Conservation (phyloP, 1,140 invertebrate genomes). For the Bombus fervidus region DNA sequence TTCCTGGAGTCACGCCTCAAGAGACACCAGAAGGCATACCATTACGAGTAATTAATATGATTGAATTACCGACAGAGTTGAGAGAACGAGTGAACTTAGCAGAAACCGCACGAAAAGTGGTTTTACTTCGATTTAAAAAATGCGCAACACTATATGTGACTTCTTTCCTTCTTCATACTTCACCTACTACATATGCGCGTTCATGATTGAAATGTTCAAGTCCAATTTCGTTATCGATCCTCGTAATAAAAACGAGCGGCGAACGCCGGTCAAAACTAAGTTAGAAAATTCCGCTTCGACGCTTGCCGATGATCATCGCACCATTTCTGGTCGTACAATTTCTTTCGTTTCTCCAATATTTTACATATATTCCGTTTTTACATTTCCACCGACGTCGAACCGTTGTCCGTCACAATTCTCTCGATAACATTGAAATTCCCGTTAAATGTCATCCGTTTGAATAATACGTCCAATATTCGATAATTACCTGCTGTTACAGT, state of each 20-base stretch:
- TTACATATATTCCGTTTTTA: not conserved
- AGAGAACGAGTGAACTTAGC: constrained; percentile 21
- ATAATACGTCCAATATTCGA: constrained; percentile 28
- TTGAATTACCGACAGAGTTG: constrained; percentile 15
- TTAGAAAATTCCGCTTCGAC: not conserved
- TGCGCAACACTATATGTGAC: too few relatives aligned
- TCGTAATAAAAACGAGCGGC: not conserved
- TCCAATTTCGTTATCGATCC: not conserved
- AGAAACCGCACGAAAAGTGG: constrained; percentile 22
- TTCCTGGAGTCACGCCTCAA: not conserved
- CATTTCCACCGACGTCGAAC: constrained; percentile 7
- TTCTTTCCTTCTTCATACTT: not conserved
- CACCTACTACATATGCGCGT: not conserved
- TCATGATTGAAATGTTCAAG: not conserved
- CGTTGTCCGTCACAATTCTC: not conserved
- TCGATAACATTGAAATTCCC: constrained; percentile 25
- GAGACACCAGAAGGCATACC: constrained; percentile 17
- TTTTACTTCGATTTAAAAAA: not conserved
- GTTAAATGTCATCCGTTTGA: constrained; percentile 7
- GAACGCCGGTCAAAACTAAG: too few relatives aligned
- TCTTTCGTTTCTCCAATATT: not conserved
- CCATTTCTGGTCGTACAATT: not conserved
- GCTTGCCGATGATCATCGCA: not conserved
- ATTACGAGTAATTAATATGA: constrained; percentile 47
- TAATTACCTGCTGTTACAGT: constrained; percentile 17